Conservation (phyloP, 2,113 vertebrate species). For the Oryzias javanicus region DNA sequence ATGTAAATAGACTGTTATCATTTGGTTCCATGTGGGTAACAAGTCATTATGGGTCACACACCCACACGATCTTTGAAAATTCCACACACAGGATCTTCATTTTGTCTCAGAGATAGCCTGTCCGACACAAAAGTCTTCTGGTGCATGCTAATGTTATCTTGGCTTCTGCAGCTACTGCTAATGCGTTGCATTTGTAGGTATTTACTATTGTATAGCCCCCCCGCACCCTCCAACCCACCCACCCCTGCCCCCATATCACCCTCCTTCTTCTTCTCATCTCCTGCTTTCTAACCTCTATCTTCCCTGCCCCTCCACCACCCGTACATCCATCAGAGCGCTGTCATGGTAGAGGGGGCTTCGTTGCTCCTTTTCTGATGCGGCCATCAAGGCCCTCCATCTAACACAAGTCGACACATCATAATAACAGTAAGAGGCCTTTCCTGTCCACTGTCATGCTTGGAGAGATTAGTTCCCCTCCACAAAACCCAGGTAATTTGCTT, state of each 20-base stretch:
- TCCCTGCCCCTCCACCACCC: slow-evolving; percentile 64
- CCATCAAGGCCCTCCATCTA: slow-evolving; percentile 79
- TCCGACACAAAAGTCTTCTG: slow-evolving; percentile 50
- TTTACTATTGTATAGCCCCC: slow-evolving; percentile 60
- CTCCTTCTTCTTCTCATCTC: slow-evolving; percentile 56
- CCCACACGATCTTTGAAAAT: slow-evolving; percentile 34
- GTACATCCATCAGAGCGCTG: slow-evolving; percentile 74
- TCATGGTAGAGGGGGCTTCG: slow-evolving; percentile 70
- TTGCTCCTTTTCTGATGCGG: slow-evolving; percentile 69
- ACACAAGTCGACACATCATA: slow-evolving; percentile 82
- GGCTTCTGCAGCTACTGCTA: slow-evolving; percentile 59
- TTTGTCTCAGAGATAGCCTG: slow-evolving; percentile 59
- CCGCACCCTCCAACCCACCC: no score
- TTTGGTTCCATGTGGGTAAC: slow-evolving; percentile 33
- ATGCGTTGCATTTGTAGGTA: slow-evolving; percentile 56
- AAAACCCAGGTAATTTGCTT: slow-evolving; percentile 81
- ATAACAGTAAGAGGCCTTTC: slow-evolving; percentile 84
- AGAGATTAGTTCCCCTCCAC: slow-evolving; percentile 84
- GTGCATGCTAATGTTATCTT: slow-evolving; percentile 59
- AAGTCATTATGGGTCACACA: slow-evolving; percentile 46
- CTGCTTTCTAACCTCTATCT: slow-evolving; percentile 67
- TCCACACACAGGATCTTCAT: slow-evolving; percentile 49
- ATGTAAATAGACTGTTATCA: slow-evolving; percentile 52
- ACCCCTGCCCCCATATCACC: slow-evolving; percentile 54
- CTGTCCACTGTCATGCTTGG: slow-evolving; percentile 83